These are phyloP conservation scores for Lithobates pipiens DNA, from an alignment of 2,797 vertebrate species.

Conservation along the genomic window DNA sequence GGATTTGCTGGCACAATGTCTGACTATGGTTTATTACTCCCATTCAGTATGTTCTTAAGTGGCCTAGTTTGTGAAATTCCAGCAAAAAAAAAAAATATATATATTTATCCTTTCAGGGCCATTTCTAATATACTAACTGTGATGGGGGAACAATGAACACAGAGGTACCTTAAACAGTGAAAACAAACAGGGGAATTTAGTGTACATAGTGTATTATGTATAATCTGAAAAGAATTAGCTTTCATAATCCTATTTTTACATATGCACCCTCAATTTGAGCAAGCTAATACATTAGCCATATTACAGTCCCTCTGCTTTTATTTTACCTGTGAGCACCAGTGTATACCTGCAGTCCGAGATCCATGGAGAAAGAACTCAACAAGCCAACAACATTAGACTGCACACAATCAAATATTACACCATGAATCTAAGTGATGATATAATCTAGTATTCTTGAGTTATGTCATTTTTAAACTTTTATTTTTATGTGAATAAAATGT, in stretches of 20 bases:
- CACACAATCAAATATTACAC: too few species aligned
- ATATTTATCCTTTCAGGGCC: background rate
- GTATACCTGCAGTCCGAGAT: background rate
- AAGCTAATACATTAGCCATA: too few species aligned
- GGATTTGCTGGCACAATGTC: slow-evolving; percentile 40
- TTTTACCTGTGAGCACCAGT: background rate
- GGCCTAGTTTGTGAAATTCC: slow-evolving; percentile 19
- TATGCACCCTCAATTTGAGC: too few species aligned
- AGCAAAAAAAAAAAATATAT: background rate
- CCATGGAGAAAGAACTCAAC: background rate
- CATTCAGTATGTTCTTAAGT: background rate
- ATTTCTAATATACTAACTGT: background rate
- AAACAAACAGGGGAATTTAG: background rate
- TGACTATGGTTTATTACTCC: background rate
- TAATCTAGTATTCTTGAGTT: background rate
- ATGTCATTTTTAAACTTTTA: too few species aligned
- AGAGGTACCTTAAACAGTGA: background rate
- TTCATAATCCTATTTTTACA: background rate
- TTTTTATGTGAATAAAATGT: too few species aligned
- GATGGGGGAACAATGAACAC: background rate
- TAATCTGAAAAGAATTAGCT: background rate
- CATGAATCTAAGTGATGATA: too few species aligned
- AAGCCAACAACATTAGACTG: too few species aligned
- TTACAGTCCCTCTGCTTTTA: too few species aligned
- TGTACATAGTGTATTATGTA: background rate